phyloP scores from a whole-genome alignment of 2,888 invertebrate genomes.

The Gymnocheta viridis region DNA sequence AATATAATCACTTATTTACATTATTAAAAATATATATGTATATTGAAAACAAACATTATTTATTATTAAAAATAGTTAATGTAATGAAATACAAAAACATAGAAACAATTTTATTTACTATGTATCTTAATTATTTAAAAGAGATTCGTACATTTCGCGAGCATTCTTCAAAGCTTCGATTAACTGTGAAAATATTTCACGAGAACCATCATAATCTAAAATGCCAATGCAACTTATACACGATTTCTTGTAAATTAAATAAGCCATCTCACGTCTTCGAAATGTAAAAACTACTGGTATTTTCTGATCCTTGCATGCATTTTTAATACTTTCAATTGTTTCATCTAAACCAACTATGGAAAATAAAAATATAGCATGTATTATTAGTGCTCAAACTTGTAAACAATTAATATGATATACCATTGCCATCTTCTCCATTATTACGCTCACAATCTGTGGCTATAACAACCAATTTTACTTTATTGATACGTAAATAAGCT shows the following conservation, averaged over 20 bases:
- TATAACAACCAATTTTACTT: constrained; percentile 85
- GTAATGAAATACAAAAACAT: too few relatives aligned
- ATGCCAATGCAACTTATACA: constrained; percentile 86
- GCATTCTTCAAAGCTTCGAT: constrained; percentile 68
- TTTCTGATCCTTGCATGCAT: constrained; percentile 82
- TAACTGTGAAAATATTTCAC: constrained; percentile 80
- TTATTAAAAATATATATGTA: too few relatives aligned
- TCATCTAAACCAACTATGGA: constrained; percentile 84
- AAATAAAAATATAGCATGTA: background rate
- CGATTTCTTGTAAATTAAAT: constrained; percentile 84
- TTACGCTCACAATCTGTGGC: constrained; percentile 85
- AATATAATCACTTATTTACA: too few relatives aligned
- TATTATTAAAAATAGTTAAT: too few relatives aligned
- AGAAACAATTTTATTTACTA: too few relatives aligned
- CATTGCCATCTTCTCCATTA: constrained; percentile 71
- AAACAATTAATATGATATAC: background rate
- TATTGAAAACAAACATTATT: too few relatives aligned
- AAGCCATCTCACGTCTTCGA: constrained; percentile 84
- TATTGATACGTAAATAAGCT: constrained; percentile 84
- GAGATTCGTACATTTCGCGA: constrained; percentile 46
- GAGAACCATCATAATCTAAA: constrained; percentile 85
- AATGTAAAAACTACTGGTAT: constrained; percentile 85
- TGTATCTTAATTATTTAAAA: constrained; percentile 11
- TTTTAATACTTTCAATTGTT: constrained; percentile 83
- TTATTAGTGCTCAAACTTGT: background rate